Conservation (phyloP, 2,113 vertebrate species). For the Agapornis roseicollis region DNA sequence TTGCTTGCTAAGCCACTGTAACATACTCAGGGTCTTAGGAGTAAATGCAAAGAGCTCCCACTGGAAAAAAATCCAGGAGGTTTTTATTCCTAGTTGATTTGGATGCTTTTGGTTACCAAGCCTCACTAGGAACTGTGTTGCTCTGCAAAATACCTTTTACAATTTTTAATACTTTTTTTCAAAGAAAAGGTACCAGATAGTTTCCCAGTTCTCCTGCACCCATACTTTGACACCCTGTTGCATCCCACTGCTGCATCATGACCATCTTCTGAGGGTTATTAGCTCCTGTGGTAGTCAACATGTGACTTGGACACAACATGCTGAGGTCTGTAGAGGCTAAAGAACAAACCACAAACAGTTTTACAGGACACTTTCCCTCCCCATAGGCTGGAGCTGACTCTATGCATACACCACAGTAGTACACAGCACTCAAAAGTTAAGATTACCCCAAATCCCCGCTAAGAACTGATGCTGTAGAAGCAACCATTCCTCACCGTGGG, state of each 20-base stretch:
- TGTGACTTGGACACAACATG: fast-evolving
- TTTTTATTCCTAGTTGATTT: neutral
- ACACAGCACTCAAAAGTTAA: neutral
- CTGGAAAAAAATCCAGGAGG: neutral
- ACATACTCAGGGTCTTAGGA: neutral
- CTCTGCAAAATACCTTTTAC: neutral
- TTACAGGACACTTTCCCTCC: neutral
- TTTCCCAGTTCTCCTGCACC: neutral
- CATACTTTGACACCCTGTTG: fast-evolving
- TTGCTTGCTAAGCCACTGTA: neutral
- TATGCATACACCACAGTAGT: fast-evolving
- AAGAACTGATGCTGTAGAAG: neutral
- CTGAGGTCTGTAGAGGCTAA: neutral
- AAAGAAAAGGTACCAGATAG: neutral
- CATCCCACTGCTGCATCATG: fast-evolving
- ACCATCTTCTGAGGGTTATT: neutral
- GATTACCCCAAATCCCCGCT: neutral
- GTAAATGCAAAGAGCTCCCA: neutral
- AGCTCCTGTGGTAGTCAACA: neutral
- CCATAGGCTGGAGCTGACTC: neutral
- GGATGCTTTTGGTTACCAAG: neutral
- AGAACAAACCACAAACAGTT: neutral
- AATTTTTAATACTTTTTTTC: neutral
- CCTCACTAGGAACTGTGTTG: neutral
- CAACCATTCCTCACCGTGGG: neutral